Conservation (phyloP, 2,888 invertebrate species). For the Lomographa bimaculata region DNA sequence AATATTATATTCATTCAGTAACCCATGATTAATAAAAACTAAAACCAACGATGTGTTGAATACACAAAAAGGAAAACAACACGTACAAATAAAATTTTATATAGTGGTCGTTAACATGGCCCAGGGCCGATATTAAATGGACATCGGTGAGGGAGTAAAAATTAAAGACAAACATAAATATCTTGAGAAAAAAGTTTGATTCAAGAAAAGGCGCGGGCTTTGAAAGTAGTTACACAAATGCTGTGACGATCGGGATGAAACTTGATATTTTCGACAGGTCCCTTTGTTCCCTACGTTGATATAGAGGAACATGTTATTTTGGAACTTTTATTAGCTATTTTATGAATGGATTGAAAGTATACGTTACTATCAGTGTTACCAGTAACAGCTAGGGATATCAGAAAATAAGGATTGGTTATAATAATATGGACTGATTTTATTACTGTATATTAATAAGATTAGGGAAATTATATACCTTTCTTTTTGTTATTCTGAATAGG, state of each 20-base stretch:
- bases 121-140: constrained; percentile 77
- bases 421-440: too few relatives aligned
- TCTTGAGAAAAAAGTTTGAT: constrained; percentile 68
- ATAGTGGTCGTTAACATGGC: constrained; percentile 79
- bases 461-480: too few relatives aligned
- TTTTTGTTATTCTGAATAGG: too few relatives aligned
- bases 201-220: constrained; percentile 59
- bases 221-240: too few relatives aligned
- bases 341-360: constrained; percentile 59
- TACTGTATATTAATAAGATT: too few relatives aligned
- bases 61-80: constrained; percentile 65
- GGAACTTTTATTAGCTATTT: constrained; percentile 59
- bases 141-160: constrained; percentile 75
- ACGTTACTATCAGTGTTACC: constrained; percentile 6
- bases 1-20: constrained; percentile 40
- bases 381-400: too few relatives aligned
- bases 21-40: constrained; percentile 71
- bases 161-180: constrained; percentile 82
- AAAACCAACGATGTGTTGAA: constrained; percentile 73
- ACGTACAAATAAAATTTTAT: constrained; percentile 81
- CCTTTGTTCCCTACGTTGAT: constrained; percentile 61
- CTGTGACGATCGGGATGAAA: constrained; percentile 74
- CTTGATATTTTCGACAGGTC: constrained; percentile 70
- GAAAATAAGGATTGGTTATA: too few relatives aligned
- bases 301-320: constrained; percentile 48